Evolutionary conservation across 2,888 invertebrate species (phyloP).

Genomic region (Julus scandinavius): DNA sequence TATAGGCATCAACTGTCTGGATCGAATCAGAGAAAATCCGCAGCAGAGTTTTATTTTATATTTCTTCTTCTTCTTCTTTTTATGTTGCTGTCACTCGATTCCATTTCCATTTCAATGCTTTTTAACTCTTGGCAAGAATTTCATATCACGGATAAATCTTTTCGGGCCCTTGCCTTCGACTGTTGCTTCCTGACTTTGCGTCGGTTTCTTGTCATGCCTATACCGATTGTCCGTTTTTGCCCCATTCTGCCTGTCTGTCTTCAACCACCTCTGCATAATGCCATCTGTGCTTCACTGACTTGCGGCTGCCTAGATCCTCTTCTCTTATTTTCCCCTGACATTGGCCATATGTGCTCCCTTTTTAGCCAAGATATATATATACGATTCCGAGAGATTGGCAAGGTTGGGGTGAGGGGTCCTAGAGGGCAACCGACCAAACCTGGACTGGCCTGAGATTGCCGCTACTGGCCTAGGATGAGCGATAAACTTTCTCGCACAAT

Average conservation of each 20-base stretch:
- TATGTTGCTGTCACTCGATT: not conserved
- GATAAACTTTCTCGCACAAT: not conserved
- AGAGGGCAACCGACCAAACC: not conserved
- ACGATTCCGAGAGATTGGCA: not conserved
- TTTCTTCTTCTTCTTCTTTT: too few relatives aligned
- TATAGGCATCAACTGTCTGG: not conserved
- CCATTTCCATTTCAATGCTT: slow-evolving; percentile 1
- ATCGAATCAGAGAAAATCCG: not conserved
- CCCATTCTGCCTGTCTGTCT: not conserved
- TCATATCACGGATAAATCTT: not conserved
- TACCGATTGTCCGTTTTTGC: not conserved
- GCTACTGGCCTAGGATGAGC: not conserved
- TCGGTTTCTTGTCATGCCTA: not conserved
- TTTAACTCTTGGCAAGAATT: not conserved
- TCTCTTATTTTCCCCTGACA: not conserved
- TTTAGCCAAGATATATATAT: not conserved
- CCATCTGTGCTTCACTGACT: not conserved
- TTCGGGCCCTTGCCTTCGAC: not conserved
- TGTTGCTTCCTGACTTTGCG: not conserved
- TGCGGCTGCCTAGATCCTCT: not conserved
- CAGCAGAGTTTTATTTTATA: not conserved
- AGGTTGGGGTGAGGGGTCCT: slow-evolving; percentile 24
- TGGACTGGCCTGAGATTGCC: slow-evolving; percentile 2
- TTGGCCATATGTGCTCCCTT: not conserved
- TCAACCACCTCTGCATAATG: not conserved